phyloP scores from a whole-genome alignment of 1,140 invertebrate genomes.

The Lutraria rhynchaena region DNA sequence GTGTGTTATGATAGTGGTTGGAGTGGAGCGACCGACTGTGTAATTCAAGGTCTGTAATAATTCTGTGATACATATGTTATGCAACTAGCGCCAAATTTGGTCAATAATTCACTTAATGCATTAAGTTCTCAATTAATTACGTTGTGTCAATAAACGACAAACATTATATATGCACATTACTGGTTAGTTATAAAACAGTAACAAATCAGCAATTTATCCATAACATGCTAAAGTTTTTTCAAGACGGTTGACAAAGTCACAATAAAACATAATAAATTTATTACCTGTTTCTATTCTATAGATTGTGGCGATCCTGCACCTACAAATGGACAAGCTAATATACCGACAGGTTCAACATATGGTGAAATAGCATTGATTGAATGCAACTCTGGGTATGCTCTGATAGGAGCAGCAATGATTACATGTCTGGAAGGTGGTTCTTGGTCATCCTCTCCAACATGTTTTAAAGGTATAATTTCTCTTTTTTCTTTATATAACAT shows the following conservation, averaged over 20 bases:
- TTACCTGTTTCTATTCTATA: not conserved
- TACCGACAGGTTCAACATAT: slow-evolving; percentile 3
- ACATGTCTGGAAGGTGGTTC: slow-evolving; percentile 11
- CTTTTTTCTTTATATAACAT: too few species aligned
- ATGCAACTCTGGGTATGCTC: not conserved
- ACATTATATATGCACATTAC: too few species aligned
- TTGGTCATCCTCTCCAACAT: slow-evolving; percentile 1
- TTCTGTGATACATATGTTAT: too few species aligned
- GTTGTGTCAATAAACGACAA: too few species aligned
- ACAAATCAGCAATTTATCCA: too few species aligned
- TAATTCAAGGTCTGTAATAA: slow-evolving; percentile 20
- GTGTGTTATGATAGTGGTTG: slow-evolving; percentile 8
- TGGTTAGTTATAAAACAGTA: too few species aligned
- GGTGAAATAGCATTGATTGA: not conserved
- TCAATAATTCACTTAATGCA: too few species aligned
- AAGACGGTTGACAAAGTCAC: too few species aligned
- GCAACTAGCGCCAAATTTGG: too few species aligned
- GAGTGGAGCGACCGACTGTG: not conserved
- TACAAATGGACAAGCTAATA: not conserved
- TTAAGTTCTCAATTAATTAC: too few species aligned
- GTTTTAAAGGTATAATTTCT: slow-evolving; percentile 18
- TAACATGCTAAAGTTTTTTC: too few species aligned
- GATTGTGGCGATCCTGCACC: slow-evolving; percentile 22
- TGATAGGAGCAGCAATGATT: not conserved
- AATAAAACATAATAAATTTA: too few species aligned